Percentiles rank a stretch among this genome's conserved stretches.
Conservation (phyloP, 2,888 invertebrate species). For the Bembecia ichneumoniformis region DNA sequence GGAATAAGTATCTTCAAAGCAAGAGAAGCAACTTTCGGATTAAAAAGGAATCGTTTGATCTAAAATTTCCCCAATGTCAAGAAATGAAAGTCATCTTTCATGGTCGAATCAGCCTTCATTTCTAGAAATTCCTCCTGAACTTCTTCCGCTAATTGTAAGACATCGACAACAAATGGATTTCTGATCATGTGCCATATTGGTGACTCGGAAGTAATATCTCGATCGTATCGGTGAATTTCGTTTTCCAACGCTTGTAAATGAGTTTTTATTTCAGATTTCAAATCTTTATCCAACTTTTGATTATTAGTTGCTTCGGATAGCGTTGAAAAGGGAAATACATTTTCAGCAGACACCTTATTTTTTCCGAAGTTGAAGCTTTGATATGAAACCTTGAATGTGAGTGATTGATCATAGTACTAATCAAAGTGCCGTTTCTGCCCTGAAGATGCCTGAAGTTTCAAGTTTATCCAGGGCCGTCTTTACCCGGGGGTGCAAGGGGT, state of each 20-base stretch:
- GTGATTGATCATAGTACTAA: slow-evolving; percentile 3
- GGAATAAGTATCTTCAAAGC: too few species aligned
- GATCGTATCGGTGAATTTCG: not conserved
- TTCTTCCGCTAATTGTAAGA: not conserved
- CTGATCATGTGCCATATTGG: not conserved
- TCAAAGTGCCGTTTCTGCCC: not conserved
- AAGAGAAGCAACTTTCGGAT: too few species aligned
- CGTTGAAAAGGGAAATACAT: not conserved
- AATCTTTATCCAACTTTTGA: too few species aligned
- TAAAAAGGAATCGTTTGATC: too few species aligned
- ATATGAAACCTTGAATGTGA: slow-evolving; percentile 4
- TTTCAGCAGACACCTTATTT: not conserved
- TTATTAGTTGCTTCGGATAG: slow-evolving; percentile 2
- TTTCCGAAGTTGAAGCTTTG: slow-evolving; percentile 2
- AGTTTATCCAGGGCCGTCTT: too few species aligned
- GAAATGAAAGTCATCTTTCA: slow-evolving; percentile 5
- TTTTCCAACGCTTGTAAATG: not conserved
- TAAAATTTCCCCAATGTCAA: slow-evolving; percentile 4
- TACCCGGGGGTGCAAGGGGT: too few species aligned
- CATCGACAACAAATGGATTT: not conserved
- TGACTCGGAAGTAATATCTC: not conserved
- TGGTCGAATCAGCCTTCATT: slow-evolving; percentile 4
- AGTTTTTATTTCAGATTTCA: not conserved
- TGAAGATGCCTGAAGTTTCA: slow-evolving; percentile 3
- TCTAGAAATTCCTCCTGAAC: slow-evolving; percentile 9